Evolutionary conservation across 2,888 invertebrate genomes (phyloP), one percentile per base, ranked within the genome.

Genomic region (Artemia sinica): DNA sequence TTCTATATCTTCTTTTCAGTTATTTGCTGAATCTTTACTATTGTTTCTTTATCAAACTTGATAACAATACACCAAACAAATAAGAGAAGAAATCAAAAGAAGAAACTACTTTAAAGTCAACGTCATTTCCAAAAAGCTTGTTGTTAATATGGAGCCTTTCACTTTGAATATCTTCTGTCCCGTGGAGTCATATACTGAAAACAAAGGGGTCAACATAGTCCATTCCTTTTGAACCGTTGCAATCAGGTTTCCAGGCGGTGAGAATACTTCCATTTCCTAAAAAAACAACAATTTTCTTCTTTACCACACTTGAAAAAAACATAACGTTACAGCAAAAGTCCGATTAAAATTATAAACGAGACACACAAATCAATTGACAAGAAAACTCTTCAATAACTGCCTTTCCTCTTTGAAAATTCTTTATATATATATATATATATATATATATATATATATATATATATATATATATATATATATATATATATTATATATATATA

Each of bases 121-220:
- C 86, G 76, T 89, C 87, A 18, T n/a, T 14, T 13, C 89, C 91
- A 77, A 89, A 70, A 88, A 80, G 65, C 85, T 85, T 78, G 84
- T 86, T 0, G 87, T 86, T 76, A 88, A 90, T 67, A 87, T 76
- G 0, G 91, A 91, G 0, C 91, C 91, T 77, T 88, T 86, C 74
- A 93, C 88, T 72, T 81, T 82, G 10, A 92, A 80, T 13, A 91
- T 87, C 0, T 83, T 82, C 68, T 88, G 85, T 1, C 88, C 89
- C 28, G 82, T 78, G 0, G 86, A 84, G 78, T 92, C 85, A 74
- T 86, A 84, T 72, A 93, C 82, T 12, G 81, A 81, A 76, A 87
- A 91, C 68, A 84, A 82, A 4, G 90, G 89, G 71, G 83, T 83
- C 74, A 85, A 85, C 68, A 87, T 51, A 49, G 50, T 68, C 70